Evolutionary conservation across 2,797 vertebrate species (phyloP).

Genomic region (Halcyon chelicuti): DNA sequence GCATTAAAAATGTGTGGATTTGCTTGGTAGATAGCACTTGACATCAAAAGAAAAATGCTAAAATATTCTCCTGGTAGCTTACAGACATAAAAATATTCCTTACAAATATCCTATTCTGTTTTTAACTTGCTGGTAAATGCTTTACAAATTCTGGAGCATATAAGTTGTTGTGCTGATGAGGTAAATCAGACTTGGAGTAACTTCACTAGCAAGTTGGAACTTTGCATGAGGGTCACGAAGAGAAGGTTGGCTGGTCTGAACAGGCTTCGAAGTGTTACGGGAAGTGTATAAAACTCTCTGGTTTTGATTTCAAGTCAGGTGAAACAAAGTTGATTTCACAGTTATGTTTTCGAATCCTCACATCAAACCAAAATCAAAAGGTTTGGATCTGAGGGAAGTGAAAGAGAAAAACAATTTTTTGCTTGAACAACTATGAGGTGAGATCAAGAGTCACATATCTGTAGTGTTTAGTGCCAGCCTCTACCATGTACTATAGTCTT

Average conservation of each 20-base stretch:
- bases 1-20: background rate
- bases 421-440: slow-evolving; percentile 58
- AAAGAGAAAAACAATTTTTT: slow-evolving; percentile 74
- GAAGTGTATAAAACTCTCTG: background rate
- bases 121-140: slow-evolving; percentile 29
- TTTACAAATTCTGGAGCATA: slow-evolving; percentile 10
- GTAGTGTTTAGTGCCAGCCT: background rate
- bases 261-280: background rate
- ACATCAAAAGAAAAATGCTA: slow-evolving; percentile 39
- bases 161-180: slow-evolving; percentile 7
- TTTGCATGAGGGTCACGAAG: background rate
- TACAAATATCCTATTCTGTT: background rate
- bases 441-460: slow-evolving; percentile 36
- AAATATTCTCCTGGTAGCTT: slow-evolving; percentile 7
- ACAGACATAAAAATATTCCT: background rate
- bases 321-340: slow-evolving; percentile 68
- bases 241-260: background rate
- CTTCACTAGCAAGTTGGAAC: background rate
- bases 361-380: slow-evolving; percentile 69
- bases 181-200: slow-evolving; percentile 10
- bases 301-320: slow-evolving; percentile 53
- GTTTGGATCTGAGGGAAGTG: slow-evolving; percentile 62
- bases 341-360: slow-evolving; percentile 21
- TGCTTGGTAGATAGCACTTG: slow-evolving; percentile 27
- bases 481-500: background rate